A percentile compares a stretch with the other conserved stretches of the same genome.
phyloP scores from a whole-genome alignment of 2,113 vertebrate species.

The Hypanus sabinus region DNA sequence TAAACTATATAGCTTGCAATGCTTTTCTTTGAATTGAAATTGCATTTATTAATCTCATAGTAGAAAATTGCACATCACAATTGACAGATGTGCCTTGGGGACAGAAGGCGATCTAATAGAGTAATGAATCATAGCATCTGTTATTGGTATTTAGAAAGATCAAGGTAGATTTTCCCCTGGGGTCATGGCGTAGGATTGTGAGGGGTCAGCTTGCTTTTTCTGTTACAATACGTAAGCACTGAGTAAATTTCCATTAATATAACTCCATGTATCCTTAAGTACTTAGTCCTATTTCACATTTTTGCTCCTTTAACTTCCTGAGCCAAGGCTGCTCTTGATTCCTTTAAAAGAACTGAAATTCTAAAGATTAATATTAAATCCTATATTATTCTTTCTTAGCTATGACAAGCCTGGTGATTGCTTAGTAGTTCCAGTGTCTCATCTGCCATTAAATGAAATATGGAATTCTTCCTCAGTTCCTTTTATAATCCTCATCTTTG shows the following conservation, averaged over 20 bases:
- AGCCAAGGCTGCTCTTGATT: background rate
- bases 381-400: background rate
- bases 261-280: background rate
- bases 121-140: constrained; percentile 28
- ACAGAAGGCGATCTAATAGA: constrained; percentile 35
- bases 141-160: constrained; percentile 28
- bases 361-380: background rate
- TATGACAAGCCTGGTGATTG: background rate
- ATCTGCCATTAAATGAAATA: background rate
- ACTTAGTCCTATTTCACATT: background rate
- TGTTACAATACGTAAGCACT: background rate
- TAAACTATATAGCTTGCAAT: constrained; percentile 32
- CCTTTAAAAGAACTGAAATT: background rate
- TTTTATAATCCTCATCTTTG: background rate
- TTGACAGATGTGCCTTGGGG: constrained; percentile 16
- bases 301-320: background rate
- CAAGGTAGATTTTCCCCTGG: constrained; percentile 27
- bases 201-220: background rate
- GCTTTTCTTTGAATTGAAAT: constrained; percentile 24
- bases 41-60: constrained; percentile 23
- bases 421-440: background rate
- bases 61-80: constrained; percentile 11
- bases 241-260: background rate
- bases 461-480: background rate
- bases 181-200: background rate